Evolutionary conservation across 1,140 invertebrate genomes (phyloP).

Genomic region (Theocolax elegans): DNA sequence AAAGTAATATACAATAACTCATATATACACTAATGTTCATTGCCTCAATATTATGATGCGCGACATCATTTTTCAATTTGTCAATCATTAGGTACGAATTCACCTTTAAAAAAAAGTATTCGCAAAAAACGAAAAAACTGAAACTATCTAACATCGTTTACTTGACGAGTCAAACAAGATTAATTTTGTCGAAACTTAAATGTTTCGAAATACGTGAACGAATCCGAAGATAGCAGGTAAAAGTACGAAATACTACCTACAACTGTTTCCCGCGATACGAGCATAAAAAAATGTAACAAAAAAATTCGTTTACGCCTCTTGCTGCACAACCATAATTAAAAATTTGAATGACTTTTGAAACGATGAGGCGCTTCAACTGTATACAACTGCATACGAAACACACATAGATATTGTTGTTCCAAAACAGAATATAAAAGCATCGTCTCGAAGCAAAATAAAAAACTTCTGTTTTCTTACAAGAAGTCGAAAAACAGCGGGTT

Average conservation of each 20-base stretch:
- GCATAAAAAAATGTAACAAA: background rate
- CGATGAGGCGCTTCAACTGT: too few species aligned
- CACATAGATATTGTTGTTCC: too few species aligned
- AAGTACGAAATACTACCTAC: too few species aligned
- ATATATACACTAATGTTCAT: too few species aligned
- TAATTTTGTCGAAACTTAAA: background rate
- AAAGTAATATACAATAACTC: background rate
- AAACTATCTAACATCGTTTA: too few species aligned
- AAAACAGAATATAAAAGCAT: too few species aligned
- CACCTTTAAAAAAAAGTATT: slow-evolving; percentile 13
- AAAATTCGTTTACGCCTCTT: background rate
- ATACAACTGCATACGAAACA: too few species aligned
- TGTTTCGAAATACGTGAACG: background rate
- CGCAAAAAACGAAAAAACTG: too few species aligned
- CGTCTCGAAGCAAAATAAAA: too few species aligned
- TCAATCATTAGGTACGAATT: background rate
- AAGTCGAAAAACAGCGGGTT: too few species aligned
- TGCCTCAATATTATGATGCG: slow-evolving; percentile 12
- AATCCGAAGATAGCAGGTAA: background rate
- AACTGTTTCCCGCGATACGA: background rate
- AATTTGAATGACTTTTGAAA: too few species aligned
- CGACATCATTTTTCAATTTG: background rate
- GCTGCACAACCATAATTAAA: background rate
- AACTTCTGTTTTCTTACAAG: too few species aligned
- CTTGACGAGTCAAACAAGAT: slow-evolving; percentile 4